Base-by-base conservation (phyloP, 2,888 invertebrate genomes). In the Mythimna impura region DNA sequence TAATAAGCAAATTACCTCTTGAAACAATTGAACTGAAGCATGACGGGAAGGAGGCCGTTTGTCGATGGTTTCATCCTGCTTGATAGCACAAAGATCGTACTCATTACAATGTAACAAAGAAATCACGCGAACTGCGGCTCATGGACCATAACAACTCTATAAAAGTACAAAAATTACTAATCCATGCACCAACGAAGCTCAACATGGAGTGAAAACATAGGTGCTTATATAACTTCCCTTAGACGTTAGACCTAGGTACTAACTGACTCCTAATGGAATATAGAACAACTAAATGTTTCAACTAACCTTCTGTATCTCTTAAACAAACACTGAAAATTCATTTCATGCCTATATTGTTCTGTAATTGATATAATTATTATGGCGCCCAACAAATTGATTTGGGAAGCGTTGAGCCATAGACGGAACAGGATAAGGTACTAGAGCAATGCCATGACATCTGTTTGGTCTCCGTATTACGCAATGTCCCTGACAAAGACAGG, bases 401-500 rank as follows among this genome's bases (percentile, higher is more conserved):
- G 22, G 22, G 57, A 74, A 58, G 52, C 17, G 47, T 30, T n/a
- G 47, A 58, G 36, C 43, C 36, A 60, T 67, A 34, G 54, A 68
- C 66, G 43, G 43, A 70, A 61, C 54, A 54, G 54, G 47, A 54
- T 54, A 58, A 20, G 10, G n/a, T 54, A 70, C 65, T 43, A 58
- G 54, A 68, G 65, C 43, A 64, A 10, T 25, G 54, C 22, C 25
- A 55, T 66, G 65, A 66, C 77, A 85, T 80, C 64, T 85, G 77
- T 74, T 68, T 47, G 60, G 61, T 61, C 34, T 64, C 30, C 43
- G 57, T 69, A 62, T 81, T 86, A 71, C 82, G 82, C 72, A 82
- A 87, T 73, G 85, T 43, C 82, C 82, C 71, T 83, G 84, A 88
- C 84, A 87, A 77, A 85, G 82, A 81, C 78, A 78, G 61, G 77